phyloP scores from a whole-genome alignment of 2,888 invertebrate species.

The Chloroclysta siterata region DNA sequence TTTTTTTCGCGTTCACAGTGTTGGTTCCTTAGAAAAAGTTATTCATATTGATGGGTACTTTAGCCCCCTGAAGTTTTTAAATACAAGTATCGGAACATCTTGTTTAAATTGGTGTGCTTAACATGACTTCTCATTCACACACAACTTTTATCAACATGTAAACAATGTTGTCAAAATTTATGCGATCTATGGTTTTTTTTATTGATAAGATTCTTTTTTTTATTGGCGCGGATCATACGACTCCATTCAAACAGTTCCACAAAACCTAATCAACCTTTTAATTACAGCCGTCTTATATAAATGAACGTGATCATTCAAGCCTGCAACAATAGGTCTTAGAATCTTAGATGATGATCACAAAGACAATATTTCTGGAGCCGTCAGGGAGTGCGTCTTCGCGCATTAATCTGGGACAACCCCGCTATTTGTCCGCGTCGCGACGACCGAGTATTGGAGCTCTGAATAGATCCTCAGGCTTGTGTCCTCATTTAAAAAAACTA shows the following conservation, averaged over 20 bases:
- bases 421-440: slow-evolving; percentile 38
- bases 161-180: too few relatives aligned
- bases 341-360: slow-evolving; percentile 19
- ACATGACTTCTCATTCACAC: too few relatives aligned
- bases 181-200: too few relatives aligned
- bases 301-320: slow-evolving; percentile 11
- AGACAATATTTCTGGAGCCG: slow-evolving; percentile 25
- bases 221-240: not conserved
- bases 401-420: slow-evolving; percentile 35
- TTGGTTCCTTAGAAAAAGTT: too few relatives aligned
- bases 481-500: too few relatives aligned
- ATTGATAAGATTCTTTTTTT: not conserved
- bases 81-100: too few relatives aligned
- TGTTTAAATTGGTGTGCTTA: too few relatives aligned
- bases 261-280: slow-evolving; percentile 16
- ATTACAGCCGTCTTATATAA: slow-evolving; percentile 9
- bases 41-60: too few relatives aligned
- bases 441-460: slow-evolving; percentile 6
- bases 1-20: too few relatives aligned
- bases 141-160: too few relatives aligned
- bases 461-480: not conserved
- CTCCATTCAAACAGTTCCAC: not conserved
- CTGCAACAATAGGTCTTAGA: slow-evolving; percentile 13
- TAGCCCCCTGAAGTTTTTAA: too few relatives aligned
- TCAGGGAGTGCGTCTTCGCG: slow-evolving; percentile 30